These are phyloP conservation scores for Colaptes auratus DNA, from an alignment of 2,113 vertebrate species.

Conservation along the genomic window DNA sequence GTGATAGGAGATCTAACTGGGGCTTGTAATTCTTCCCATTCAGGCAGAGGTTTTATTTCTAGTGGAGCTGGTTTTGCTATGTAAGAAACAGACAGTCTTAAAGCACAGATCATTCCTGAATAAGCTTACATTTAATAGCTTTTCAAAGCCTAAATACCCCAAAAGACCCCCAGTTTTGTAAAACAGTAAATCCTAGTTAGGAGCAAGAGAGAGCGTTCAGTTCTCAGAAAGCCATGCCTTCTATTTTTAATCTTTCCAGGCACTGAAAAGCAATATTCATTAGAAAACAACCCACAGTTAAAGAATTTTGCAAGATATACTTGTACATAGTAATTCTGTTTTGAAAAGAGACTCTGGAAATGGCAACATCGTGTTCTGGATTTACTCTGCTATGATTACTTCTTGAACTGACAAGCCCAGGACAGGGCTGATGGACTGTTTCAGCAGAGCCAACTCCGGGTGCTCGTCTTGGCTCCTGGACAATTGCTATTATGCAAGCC, in stretches of 20 bases:
- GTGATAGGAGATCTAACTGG: constrained; percentile 96
- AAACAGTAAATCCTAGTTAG: background rate
- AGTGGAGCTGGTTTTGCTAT: constrained; percentile 93
- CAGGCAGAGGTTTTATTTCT: constrained; percentile 93
- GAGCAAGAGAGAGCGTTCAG: background rate
- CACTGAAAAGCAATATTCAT: background rate
- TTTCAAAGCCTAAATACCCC: background rate
- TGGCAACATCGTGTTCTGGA: background rate
- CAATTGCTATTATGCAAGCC: background rate
- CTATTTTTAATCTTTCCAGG: background rate
- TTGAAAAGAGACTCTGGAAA: constrained; percentile 18
- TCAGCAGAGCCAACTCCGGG: background rate
- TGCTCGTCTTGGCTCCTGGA: background rate
- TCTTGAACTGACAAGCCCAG: background rate
- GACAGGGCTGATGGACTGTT: background rate
- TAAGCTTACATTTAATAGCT: background rate
- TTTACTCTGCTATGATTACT: background rate
- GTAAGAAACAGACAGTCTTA: constrained; percentile 52
- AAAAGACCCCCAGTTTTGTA: background rate
- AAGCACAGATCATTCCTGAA: background rate
- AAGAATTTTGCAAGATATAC: background rate
- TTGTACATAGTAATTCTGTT: background rate
- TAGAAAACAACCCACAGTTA: background rate
- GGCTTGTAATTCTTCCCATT: constrained; percentile 94
- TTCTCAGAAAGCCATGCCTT: background rate